phyloP scores from a whole-genome alignment of 2,888 invertebrate genomes.

The Tenthredo notha region DNA sequence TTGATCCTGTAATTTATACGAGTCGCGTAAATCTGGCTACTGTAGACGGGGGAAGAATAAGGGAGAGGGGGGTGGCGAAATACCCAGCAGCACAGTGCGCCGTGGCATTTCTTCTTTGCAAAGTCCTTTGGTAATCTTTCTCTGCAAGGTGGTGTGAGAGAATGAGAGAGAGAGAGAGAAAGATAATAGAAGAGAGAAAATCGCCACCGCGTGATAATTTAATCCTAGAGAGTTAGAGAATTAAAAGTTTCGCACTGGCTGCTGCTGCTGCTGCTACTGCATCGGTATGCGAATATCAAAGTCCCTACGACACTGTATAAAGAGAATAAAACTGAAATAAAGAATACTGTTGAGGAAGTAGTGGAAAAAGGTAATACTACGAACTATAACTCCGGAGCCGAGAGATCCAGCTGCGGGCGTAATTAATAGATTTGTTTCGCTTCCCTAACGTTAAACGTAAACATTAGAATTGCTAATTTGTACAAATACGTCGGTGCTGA shows the following conservation, averaged over 20 bases:
- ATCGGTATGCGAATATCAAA: conserved; percentile 26
- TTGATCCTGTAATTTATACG: conserved; percentile 32
- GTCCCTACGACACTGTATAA: background rate
- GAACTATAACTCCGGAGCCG: background rate
- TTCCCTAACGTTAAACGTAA: conserved; percentile 57
- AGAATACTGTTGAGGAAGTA: background rate
- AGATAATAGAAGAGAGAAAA: conserved; percentile 49
- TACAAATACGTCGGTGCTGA: conserved; percentile 62
- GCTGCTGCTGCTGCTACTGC: background rate
- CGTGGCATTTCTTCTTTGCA: conserved; percentile 13
- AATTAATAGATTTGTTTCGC: conserved; percentile 71
- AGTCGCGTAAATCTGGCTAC: conserved; percentile 35
- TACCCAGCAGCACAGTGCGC: background rate
- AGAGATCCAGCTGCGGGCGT: conserved; percentile 36
- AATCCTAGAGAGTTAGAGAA: conserved; percentile 76
- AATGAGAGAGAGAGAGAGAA: conserved; percentile 52
- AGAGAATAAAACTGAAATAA: conserved; percentile 25
- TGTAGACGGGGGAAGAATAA: background rate
- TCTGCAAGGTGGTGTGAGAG: conserved; percentile 36
- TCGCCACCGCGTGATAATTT: conserved; percentile 70
- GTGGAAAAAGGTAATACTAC: background rate
- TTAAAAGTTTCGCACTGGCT: conserved; percentile 73
- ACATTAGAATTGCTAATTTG: conserved; percentile 72
- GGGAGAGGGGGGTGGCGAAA: background rate
- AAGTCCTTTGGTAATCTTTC: conserved; percentile 26